These are phyloP conservation scores for Stomatorhinus ivindoensis DNA, from an alignment of 2,113 vertebrate genomes.

Conservation along the genomic window DNA sequence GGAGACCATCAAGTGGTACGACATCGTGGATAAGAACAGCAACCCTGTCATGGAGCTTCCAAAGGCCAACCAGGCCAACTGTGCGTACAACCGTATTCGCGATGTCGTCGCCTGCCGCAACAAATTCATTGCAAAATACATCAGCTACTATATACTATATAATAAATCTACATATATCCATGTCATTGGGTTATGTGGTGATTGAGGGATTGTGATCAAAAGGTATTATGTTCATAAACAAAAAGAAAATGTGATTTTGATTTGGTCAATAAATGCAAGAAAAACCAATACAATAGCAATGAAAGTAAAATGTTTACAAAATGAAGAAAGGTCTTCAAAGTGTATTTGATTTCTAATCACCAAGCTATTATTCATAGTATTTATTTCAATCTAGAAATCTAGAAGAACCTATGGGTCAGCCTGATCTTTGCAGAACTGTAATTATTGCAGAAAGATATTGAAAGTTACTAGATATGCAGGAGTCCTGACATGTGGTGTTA, in stretches of 20 bases:
- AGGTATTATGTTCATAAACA: neutral
- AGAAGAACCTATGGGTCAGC: neutral
- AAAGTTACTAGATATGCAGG: neutral
- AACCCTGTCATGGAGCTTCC: constrained; percentile 51
- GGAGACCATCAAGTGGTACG: constrained; percentile 80
- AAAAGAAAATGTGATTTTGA: neutral
- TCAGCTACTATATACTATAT: neutral
- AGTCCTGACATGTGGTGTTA: neutral
- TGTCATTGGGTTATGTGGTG: neutral
- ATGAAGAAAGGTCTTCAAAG: neutral
- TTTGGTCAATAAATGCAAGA: neutral
- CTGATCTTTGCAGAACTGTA: neutral
- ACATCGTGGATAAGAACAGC: constrained; percentile 62
- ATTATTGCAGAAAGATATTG: neutral
- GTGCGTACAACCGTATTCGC: constrained; percentile 54
- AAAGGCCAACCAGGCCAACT: constrained; percentile 34
- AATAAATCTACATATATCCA: neutral
- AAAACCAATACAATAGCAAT: neutral
- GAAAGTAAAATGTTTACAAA: neutral
- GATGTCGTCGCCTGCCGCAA: neutral
- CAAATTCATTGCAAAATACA: neutral
- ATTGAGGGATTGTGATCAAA: neutral
- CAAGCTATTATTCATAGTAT: neutral
- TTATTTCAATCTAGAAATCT: neutral
- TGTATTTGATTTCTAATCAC: neutral